Base-by-base conservation (phyloP, 2,797 vertebrate genomes). In the Craterocephalus amniculus region DNA sequence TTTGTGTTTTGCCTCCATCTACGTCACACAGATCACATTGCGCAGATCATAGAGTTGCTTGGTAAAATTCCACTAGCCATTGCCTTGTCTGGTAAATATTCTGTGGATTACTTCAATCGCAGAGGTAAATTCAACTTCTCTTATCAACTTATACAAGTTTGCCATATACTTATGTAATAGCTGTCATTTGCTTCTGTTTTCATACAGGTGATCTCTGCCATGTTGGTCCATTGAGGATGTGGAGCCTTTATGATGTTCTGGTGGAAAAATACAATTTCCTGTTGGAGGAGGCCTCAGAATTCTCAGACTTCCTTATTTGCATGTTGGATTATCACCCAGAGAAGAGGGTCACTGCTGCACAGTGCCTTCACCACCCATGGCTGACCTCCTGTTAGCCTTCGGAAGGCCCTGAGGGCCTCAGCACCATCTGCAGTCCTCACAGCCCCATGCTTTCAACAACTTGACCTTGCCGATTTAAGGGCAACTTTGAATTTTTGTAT, bases 331-430 rank as follows among this genome's bases (percentile, higher is more conserved):
- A 94, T 80, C 74, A 88, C 4, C 94, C 95, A 0, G 88, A 95
- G 61, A 92, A 79, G 67, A 91, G 96, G 66, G 87, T 94, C 55
- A 94, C 93, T 0, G 95, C 95, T 38, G 91, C 91, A 34, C 92
- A 94, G 67, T 95, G 94, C 81, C 94, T 97, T 67, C 71, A 57
- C 67, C 96, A 97, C 75, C 91, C 94, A 0, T 96, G 96, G 96
- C 83, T 95, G 60, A 81, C 80, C 52, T 86, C 75, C 22, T 84
- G 70, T 76, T 70, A 58, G 27, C 57, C 51, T 38, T 36, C 36
- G 51, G 6, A 64, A 60, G 22, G 18, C 61, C 40, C 13, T 43
- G 11, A 8, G 63, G 60, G 8, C 51, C 20, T 51, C 16, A 2
- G 31, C 59, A 27, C 32, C 26, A 32, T 66, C 63, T 24, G 40